Base-by-base conservation (phyloP, 2,113 vertebrate genomes). In the Xenus cinereus region DNA sequence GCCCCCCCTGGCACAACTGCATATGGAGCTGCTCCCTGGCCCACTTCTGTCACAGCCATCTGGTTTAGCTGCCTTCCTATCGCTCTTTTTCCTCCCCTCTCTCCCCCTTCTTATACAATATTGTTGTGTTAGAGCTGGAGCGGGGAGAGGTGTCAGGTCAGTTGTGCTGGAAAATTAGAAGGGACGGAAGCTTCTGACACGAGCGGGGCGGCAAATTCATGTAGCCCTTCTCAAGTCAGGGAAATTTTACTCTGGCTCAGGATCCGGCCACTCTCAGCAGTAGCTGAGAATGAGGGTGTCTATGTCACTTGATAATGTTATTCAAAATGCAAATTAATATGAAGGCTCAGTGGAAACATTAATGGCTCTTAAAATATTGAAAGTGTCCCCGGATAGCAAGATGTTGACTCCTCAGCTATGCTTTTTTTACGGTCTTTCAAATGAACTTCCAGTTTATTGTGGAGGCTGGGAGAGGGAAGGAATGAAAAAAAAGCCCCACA, bases 41-140 rank as follows among this genome's bases (percentile, higher is more conserved):
- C 91, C 9, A 8, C 81, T 94, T 75, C 74, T 91, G 93, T 94
- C 81, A 75, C 69, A 82, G 66, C 81, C 91, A 79, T 96, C 91
- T 96, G 77, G 37, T 89, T 80, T 51, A 89, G 57, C 62, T 87
- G 66, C 69, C 62, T 94, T 95, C 45, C 54, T 13, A 0, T 57
- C 1, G 0, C 18, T 37, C 24, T 60, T 46, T 8, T 15, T 32
- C 5, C 9, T 9, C 2, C 4, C 17, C 6, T 30, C 15, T 14
- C 33, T 14, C 18, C 37, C 18, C 32, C 30, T 51, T 89, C 89
- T 59, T 68, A 54, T 71, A 13, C 41, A n/a, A 1, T 80, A 37
- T 21, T 59, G 14, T 63, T 72, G 48, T 77, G n/a, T 81, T 95
- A 84, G 48, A 72, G 73, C 60, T 92, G 69, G n/a, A 75, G 39